Percentiles rank a stretch among this genome's conserved stretches.
Conservation (phyloP, 2,113 vertebrate genomes). For the Sisor rabdophorus region DNA sequence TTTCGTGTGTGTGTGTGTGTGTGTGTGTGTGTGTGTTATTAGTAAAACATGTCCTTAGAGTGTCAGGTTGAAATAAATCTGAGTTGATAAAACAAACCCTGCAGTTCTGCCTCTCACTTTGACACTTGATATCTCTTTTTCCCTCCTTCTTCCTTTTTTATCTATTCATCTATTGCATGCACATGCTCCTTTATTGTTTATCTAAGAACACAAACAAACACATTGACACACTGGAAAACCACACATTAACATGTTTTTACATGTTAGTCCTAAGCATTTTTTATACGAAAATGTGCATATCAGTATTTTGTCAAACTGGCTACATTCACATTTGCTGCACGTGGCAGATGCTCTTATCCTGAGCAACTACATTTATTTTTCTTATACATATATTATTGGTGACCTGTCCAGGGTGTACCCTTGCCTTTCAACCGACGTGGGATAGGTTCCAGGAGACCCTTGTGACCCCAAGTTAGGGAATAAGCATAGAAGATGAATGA, state of each 20-base stretch:
- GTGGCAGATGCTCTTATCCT: too few relatives aligned
- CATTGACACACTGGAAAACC: constrained; percentile 20
- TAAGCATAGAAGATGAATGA: too few relatives aligned
- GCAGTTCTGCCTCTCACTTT: constrained; percentile 37
- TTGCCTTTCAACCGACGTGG: too few relatives aligned
- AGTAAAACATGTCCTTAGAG: constrained; percentile 41
- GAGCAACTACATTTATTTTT: too few relatives aligned
- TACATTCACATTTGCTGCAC: too few relatives aligned
- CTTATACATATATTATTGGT: too few relatives aligned
- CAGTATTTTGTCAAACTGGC: too few relatives aligned
- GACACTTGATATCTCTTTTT: constrained; percentile 36
- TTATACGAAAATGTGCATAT: too few relatives aligned
- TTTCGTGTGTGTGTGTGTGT: constrained; percentile 13
- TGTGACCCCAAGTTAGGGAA: too few relatives aligned
- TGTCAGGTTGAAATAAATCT: constrained; percentile 39
- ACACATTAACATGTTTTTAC: constrained; percentile 19
- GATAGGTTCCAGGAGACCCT: too few relatives aligned
- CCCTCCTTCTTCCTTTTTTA: constrained; percentile 18
- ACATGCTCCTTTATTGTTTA: constrained; percentile 19
- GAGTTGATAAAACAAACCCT: constrained; percentile 44
- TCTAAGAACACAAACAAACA: constrained; percentile 26
- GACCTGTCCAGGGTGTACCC: too few relatives aligned
- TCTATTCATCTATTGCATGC: constrained; percentile 25
- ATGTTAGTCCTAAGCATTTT: constrained; percentile 1
- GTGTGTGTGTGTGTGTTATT: constrained; percentile 22